These are phyloP conservation scores for Nomada fabriciana DNA, from an alignment of 2,888 invertebrate species.

Conservation along the genomic window DNA sequence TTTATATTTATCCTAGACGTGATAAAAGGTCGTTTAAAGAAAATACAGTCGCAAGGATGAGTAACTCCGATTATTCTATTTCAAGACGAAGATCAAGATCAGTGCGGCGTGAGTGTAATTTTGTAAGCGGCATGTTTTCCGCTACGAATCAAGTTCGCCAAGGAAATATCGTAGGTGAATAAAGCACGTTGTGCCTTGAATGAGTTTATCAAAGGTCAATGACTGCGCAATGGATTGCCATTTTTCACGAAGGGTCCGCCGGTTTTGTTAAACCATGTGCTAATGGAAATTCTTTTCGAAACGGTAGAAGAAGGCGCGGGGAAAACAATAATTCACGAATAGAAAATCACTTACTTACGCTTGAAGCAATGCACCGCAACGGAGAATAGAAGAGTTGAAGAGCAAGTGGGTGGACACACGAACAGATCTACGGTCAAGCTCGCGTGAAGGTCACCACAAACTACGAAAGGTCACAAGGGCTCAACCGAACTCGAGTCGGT, in stretches of 20 bases:
- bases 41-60: neutral
- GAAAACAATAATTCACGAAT: neutral
- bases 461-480: slow-evolving; percentile 76
- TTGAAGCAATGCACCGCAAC: neutral
- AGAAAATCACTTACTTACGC: slow-evolving; percentile 2
- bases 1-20: neutral
- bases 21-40: neutral
- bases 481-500: slow-evolving; percentile 29
- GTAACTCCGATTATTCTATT: slow-evolving; percentile 2
- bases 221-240: slow-evolving; percentile 43
- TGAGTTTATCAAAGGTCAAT: slow-evolving; percentile 55
- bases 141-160: neutral
- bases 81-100: slow-evolving; percentile 36
- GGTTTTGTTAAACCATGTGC: slow-evolving; percentile 7
- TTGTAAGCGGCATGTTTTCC: neutral
- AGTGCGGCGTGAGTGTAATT: neutral
- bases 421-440: slow-evolving; percentile 46
- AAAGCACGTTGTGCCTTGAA: slow-evolving; percentile 26
- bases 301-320: neutral
- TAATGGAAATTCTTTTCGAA: neutral
- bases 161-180: slow-evolving; percentile 6
- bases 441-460: slow-evolving; percentile 76
- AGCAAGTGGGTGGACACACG: slow-evolving; percentile 24
- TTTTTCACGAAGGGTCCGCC: slow-evolving; percentile 23
- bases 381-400: neutral